Evolutionary conservation across 2,797 vertebrate genomes (phyloP).

Genomic region (Enteromius afrohamiltoni): DNA sequence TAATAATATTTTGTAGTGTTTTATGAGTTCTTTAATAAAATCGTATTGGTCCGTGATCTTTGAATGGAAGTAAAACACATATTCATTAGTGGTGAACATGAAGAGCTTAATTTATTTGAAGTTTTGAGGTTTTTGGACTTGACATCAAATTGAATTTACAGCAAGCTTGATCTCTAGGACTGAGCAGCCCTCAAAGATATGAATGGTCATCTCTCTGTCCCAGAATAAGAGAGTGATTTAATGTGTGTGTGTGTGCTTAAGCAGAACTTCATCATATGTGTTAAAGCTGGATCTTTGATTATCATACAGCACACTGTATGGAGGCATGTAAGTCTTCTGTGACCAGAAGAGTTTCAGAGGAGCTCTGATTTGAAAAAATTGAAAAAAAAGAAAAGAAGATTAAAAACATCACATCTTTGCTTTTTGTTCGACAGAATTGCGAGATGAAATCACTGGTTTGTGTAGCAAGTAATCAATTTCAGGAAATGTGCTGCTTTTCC

Average conservation of each 20-base stretch:
- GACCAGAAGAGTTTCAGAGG: neutral
- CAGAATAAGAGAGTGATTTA: neutral
- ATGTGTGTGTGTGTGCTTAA: neutral
- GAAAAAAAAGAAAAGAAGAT: neutral
- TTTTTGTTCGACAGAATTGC: conserved; percentile 4
- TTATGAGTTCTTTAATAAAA: neutral
- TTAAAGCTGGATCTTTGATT: neutral
- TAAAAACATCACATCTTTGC: neutral
- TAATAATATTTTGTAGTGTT: neutral
- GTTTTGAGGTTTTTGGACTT: neutral
- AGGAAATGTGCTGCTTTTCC: conserved; percentile 5
- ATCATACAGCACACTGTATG: neutral
- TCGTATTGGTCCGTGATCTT: neutral
- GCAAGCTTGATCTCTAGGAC: neutral
- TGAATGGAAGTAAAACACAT: neutral
- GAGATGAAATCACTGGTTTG: conserved; percentile 39
- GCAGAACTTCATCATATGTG: neutral
- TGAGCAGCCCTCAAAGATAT: neutral
- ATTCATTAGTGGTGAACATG: neutral
- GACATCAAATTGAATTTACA: neutral
- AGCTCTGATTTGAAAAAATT: conserved; percentile 5
- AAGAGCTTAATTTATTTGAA: neutral
- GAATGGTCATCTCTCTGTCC: neutral
- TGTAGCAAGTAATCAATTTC: conserved; percentile 42
- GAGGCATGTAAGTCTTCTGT: neutral